Percentiles rank a stretch among this genome's conserved stretches.
Conservation (phyloP, 1,140 invertebrate species). For the Pseudomyrmex pallidus region DNA sequence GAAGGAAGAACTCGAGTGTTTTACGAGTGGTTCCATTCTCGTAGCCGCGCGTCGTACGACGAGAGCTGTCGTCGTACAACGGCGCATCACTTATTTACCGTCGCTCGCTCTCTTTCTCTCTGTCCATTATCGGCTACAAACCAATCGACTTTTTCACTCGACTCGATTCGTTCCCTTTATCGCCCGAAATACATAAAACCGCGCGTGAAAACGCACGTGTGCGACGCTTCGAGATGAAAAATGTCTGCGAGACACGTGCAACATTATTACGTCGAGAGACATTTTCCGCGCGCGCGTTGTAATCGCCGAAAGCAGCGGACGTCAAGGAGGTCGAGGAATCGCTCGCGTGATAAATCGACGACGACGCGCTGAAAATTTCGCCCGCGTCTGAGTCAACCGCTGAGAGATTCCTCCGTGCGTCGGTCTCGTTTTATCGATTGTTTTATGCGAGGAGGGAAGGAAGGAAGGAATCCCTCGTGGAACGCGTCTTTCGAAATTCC, state of each 20-base stretch:
- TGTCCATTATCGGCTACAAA: constrained; percentile 29
- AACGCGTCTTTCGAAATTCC: constrained; percentile 30
- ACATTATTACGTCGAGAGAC: too few relatives aligned
- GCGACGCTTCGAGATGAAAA: too few relatives aligned
- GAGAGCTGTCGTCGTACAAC: constrained; percentile 17
- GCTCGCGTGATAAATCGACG: constrained; percentile 32
- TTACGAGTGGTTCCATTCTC: constrained; percentile 50
- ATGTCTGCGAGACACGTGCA: too few relatives aligned
- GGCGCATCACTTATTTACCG: constrained; percentile 39
- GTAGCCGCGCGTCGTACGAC: constrained; percentile 13
- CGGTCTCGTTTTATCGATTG: constrained; percentile 46
- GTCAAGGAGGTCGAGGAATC: constrained; percentile 2
- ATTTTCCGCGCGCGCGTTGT: background rate
- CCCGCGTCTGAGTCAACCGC: background rate
- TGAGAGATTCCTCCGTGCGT: background rate
- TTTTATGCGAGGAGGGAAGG: constrained; percentile 30
- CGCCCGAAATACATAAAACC: background rate
- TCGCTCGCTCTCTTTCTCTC: background rate
- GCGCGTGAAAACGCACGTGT: too few relatives aligned
- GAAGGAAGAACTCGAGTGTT: constrained; percentile 8
- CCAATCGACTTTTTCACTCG: constrained; percentile 9
- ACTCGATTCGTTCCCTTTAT: background rate
- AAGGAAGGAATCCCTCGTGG: constrained; percentile 15
- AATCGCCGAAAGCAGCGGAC: background rate
- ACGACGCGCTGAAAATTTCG: constrained; percentile 10